Conservation (phyloP, 2,113 vertebrate species). For the Myocastor coypus region DNA sequence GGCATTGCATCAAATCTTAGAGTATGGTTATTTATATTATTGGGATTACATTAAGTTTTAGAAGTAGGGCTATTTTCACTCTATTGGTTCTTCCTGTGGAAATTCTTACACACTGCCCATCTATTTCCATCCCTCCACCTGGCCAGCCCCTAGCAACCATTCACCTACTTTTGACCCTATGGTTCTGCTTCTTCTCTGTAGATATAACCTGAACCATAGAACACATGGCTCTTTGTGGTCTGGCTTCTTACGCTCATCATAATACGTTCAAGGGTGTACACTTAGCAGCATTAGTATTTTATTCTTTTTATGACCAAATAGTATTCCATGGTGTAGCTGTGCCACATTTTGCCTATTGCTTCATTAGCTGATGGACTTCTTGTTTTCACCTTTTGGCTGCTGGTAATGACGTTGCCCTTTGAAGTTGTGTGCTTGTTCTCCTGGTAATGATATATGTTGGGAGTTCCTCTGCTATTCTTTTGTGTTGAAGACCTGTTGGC, state of each 20-base stretch:
- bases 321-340: neutral
- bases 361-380: neutral
- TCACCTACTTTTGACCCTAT: neutral
- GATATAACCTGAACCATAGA: neutral
- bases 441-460: neutral
- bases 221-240: neutral
- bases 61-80: no score
- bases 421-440: neutral
- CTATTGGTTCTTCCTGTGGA: neutral
- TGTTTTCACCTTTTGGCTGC: neutral
- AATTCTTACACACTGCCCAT: neutral
- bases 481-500: neutral
- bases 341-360: neutral
- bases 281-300: neutral
- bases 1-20: no score
- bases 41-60: no score
- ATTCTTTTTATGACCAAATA: neutral
- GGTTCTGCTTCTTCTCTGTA: neutral
- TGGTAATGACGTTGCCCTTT: neutral
- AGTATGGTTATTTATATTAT: no score
- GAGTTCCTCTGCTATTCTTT: neutral
- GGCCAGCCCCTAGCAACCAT: neutral
- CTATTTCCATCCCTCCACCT: neutral
- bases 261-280: neutral
- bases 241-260: neutral